Base-by-base conservation (phyloP, 2,113 vertebrate genomes). In the Perca flavescens region DNA sequence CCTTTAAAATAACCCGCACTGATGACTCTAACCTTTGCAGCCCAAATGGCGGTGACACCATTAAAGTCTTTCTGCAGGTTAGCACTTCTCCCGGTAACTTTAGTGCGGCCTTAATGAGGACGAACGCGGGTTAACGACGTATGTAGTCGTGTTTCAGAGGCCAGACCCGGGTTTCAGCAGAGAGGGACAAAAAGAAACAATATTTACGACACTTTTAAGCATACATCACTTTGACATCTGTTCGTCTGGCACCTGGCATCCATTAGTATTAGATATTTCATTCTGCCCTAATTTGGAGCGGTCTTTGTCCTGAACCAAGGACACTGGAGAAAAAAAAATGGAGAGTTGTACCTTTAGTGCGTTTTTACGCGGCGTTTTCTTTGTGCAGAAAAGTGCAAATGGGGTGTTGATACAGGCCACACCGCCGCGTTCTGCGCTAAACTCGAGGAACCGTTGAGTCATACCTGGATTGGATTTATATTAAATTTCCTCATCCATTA, bases 141-240 rank as follows among this genome's bases (percentile, higher is more conserved):
- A 67, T 90, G 92, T 93, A 93, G 85, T 87, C 88, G 67, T 90
- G 91, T 94, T 92, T 90, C 89, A 91, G 87, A 87, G 92, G 89
- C 84, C 91, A 66, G 63, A 73, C 74, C 82, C 17, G 61, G 86
- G 85, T 74, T 90, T 84, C 77, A 80, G 74, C 72, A 74, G 61
- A 87, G 88, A 88, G 80, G 82, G 88, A 90, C 92, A 90, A 17
- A 93, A 92, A 91, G 81, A 70, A 92, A 91, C 89, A 82, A 93
- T 93, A 94, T 96, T 95, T 94, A 95, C 91, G 90, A 94, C 90
- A 86, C 90, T 86, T 92, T 93, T 87, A 91, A 83, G 90, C 93
- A 94, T 95, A 90, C 88, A 95, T 96, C 95, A 95, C 92, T 85
- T 85, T 94, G 93, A 94, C 95, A 92, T 91, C 79, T 91, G 88